Evolutionary conservation across 2,888 invertebrate species (phyloP), one percentile per base, ranked within the genome.

Genomic region (Branchellion lobata): DNA sequence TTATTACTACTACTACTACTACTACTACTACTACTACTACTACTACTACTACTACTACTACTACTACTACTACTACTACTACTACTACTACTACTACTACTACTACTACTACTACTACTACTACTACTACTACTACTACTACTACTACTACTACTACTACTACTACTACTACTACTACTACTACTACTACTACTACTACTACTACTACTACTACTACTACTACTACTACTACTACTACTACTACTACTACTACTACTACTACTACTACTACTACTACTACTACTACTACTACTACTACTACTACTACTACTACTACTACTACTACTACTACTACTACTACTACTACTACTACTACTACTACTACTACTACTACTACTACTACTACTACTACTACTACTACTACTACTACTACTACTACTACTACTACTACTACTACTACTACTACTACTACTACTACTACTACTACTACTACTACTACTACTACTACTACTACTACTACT

Each of bases 341-440:
- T 73, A 73, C 29, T 31, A 31, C 29, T 73, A 73, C 29, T 73
- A 73, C 29, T 73, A 73, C 29, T 73, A 73, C 29, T 53, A 21
- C 53, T 53, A 53, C 53, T 53, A 53, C 53, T 53, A 53, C 53
- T 53, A 53, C 53, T 77, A 77, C 80, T 69, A 68, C 57, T 81
- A 80, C 79, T 81, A 81, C 78, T 80, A 57, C 81, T 78, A 71
- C 73, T 77, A 78, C 81, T 81, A 53, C 80, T 80, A 68, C 81
- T 78, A 47, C 72, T 81, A 34, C 81, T 81, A 81, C 78, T 76
- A 51, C 80, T 81, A 81, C 75, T 75, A 65, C 76, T 81, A 75
- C 69, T 65, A 80, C 71, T 78, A 77, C 80, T 81, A 81, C 78
- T 81, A 78, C 47, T 79, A 47, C 76, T 76, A 79, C 71, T 77